phyloP scores from a whole-genome alignment of 2,888 invertebrate species.

The Hirtodrosophila trivittata region DNA sequence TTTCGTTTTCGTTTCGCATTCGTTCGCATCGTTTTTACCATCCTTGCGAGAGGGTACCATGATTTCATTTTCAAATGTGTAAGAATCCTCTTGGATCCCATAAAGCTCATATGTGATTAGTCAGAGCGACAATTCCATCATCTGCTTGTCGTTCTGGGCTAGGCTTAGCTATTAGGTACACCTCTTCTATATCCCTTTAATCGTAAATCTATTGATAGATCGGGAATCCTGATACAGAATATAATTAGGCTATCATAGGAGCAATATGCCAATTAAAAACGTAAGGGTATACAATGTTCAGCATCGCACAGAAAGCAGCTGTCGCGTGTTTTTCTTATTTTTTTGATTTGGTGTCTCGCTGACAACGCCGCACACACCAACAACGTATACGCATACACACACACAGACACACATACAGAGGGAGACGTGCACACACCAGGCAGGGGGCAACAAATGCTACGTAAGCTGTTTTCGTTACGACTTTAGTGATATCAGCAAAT shows the following conservation, averaged over 20 bases:
- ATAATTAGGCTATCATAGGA: too few species aligned
- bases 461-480: conserved; percentile 75
- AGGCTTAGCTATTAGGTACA: too few species aligned
- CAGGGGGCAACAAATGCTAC: conserved; percentile 51
- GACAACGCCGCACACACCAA: conserved; percentile 10
- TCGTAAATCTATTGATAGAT: too few species aligned
- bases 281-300: not conserved
- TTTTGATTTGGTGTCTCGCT: conserved; percentile 6
- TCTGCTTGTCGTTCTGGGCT: too few species aligned
- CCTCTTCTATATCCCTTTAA: too few species aligned
- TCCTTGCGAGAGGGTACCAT: too few species aligned
- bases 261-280: not conserved
- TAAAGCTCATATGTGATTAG: too few species aligned
- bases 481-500: conserved; percentile 76
- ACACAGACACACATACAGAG: conserved; percentile 16
- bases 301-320: conserved; percentile 3
- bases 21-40: conserved; percentile 1
- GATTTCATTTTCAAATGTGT: not conserved
- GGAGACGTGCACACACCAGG: conserved; percentile 7
- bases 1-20: conserved; percentile 47
- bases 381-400: not conserved
- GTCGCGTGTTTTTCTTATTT: not conserved
- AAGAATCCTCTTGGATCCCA: too few species aligned
- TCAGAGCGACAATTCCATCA: too few species aligned
- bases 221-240: too few species aligned